Conservation (phyloP, 2,113 vertebrate genomes). For the Ptyas mucosa region DNA sequence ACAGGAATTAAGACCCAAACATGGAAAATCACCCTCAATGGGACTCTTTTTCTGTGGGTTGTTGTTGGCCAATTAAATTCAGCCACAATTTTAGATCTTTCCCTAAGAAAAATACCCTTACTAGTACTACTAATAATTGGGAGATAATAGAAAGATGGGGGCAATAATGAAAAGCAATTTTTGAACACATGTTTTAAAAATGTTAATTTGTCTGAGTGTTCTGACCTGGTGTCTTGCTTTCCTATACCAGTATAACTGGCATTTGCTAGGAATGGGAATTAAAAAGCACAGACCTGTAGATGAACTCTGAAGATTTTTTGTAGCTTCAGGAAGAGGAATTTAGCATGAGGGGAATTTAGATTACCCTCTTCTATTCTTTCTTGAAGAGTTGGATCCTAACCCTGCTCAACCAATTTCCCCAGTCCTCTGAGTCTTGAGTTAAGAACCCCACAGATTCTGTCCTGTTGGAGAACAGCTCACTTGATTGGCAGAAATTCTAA, state of each 20-base stretch:
- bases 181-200: neutral
- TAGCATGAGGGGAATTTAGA: neutral
- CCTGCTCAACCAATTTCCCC: neutral
- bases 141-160: neutral
- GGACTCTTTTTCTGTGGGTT: neutral
- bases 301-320: neutral
- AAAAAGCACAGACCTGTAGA: neutral
- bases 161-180: neutral
- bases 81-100: neutral
- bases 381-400: neutral
- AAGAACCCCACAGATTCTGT: neutral
- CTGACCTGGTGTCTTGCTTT: neutral
- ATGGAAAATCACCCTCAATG: neutral
- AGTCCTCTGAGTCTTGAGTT: neutral
- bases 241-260: neutral
- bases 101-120: neutral
- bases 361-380: neutral
- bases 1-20: neutral
- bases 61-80: neutral
- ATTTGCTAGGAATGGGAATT: neutral
- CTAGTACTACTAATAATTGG: neutral
- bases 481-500: neutral
- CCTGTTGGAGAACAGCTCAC: neutral
- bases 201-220: neutral
- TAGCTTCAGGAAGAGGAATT: neutral